Evolutionary conservation across 1,140 invertebrate species (phyloP).

Genomic region (Ephestia elutella): DNA sequence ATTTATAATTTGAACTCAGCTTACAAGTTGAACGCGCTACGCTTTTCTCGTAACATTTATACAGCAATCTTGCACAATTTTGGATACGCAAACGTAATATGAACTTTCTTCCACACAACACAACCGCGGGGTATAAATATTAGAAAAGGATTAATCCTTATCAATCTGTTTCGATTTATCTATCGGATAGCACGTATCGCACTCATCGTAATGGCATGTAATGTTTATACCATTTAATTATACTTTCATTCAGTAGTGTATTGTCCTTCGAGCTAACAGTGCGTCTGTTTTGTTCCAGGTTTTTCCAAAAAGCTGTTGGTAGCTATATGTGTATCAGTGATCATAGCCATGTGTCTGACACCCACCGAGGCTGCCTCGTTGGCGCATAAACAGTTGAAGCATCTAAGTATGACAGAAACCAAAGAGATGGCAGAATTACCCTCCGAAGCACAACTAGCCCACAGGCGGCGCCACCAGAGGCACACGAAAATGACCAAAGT

Average conservation of each 20-base stretch:
- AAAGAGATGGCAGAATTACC: constrained; percentile 20
- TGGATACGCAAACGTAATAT: too few relatives aligned
- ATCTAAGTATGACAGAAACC: constrained; percentile 20
- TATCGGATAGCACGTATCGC: constrained; percentile 6
- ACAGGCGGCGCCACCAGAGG: constrained; percentile 48
- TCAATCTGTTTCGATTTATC: constrained; percentile 6
- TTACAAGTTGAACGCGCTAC: too few relatives aligned
- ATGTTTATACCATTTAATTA: not conserved
- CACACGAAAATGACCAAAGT: constrained; percentile 42
- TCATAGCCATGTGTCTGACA: constrained; percentile 57
- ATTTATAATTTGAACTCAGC: too few relatives aligned
- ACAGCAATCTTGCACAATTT: too few relatives aligned
- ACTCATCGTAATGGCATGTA: constrained; percentile 8
- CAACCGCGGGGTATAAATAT: not conserved
- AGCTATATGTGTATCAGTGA: constrained; percentile 57
- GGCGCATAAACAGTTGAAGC: constrained; percentile 23
- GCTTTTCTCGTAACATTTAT: too few relatives aligned
- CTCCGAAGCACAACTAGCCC: constrained; percentile 14
- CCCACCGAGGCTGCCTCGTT: constrained; percentile 42
- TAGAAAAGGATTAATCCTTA: not conserved
- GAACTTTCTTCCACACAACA: not conserved
- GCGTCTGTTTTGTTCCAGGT: constrained; percentile 55
- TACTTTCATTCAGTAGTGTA: constrained; percentile 7
- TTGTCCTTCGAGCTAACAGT: constrained; percentile 7
- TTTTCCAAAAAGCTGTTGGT: constrained; percentile 68